Evolutionary conservation across 2,888 invertebrate species (phyloP), one percentile per base, ranked within the genome.

Genomic region (Latrodectus elegans): DNA sequence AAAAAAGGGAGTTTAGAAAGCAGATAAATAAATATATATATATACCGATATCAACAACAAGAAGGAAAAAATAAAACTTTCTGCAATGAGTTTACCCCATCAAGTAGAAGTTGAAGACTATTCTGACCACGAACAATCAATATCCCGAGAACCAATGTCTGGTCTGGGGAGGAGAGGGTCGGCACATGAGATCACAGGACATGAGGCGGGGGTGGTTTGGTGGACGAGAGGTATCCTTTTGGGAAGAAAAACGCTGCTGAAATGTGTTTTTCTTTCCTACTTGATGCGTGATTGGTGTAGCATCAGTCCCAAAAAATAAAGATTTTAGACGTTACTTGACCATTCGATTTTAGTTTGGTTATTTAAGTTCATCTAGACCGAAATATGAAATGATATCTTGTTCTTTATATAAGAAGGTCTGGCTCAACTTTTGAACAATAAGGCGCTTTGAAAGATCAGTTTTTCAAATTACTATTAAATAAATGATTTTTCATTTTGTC

Each of bases 11-110:
- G 11, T 11, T n/a, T 17, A 8, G 17, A 53, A 64, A 26, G 38
- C 26, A 49, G 4, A 17, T 4, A 51, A 51, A n/a, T 3, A 65
- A 55, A 81, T 74, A 74, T 74, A 81, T 64, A 38, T 38, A 38
- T 38, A 38, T 81, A 52, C 74, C 81, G 67, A 81, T 81, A 81
- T 81, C 81, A 81, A 81, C 81, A 81, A 81, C 12, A 60, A 60
- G 60, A 60, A 60, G n/a, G n/a, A n/a, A n/a, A n/a, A n/a, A n/a
- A 55, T 4, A 60, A 74, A 81, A 74, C 81, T 81, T 80, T 81
- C 81, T 38, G 81, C 73, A 81, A 81, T 67, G 74, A 81, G 81
- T 81, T 81, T 81, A 81, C 81, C 74, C 81, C 67, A 81, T 81
- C 81, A 81, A 81, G 81, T 65, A 74, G 73, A 81, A 81, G 81